Percentiles rank a stretch among this genome's conserved stretches.
phyloP scores from a whole-genome alignment of 2,113 vertebrate species.

The Pseudopipra pipra region DNA sequence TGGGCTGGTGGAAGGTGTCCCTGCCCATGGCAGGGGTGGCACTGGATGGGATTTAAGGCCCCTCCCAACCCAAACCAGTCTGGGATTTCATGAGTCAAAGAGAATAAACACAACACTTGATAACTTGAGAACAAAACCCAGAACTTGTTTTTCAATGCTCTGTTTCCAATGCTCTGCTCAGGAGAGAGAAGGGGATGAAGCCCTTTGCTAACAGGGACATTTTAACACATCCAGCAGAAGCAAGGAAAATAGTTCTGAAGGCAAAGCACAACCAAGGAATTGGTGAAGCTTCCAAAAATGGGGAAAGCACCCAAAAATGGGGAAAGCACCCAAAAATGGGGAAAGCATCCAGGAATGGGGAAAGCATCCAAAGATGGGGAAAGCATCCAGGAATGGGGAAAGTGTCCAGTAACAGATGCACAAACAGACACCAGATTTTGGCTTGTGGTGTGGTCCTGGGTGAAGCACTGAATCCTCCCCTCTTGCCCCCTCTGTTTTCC shows the following conservation, averaged over 20 bases:
- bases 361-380: not conserved
- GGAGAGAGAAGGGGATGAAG: not conserved
- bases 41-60: not conserved
- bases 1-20: not conserved
- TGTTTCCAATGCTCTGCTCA: not conserved
- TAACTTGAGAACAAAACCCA: not conserved
- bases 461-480: not conserved
- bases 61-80: not conserved
- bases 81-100: not conserved
- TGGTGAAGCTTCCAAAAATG: not conserved
- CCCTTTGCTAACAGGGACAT: not conserved
- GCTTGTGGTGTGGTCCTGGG: not conserved
- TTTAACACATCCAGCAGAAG: rapidly evolving
- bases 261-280: not conserved
- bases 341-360: not conserved
- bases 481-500: not conserved
- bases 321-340: not conserved
- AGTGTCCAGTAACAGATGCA: not conserved
- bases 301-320: not conserved
- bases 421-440: not conserved
- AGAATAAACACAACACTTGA: not conserved
- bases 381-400: not conserved
- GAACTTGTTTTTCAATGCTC: not conserved
- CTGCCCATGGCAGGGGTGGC: not conserved
- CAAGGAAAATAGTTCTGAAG: not conserved